These are phyloP conservation scores for Apotomis betuletana DNA, from an alignment of 2,888 invertebrate genomes.

Conservation along the genomic window DNA sequence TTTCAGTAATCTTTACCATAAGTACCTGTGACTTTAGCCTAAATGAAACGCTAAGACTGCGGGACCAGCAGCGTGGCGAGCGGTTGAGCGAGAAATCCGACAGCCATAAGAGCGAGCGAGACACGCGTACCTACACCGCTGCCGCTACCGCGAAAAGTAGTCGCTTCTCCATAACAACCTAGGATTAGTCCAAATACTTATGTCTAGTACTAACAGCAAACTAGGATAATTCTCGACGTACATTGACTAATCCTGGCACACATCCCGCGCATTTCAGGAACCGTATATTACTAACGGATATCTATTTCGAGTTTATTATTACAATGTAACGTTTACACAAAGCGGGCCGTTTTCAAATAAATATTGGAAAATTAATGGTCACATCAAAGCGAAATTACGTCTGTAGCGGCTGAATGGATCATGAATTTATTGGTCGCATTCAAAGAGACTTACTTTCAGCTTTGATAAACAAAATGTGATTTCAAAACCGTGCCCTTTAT, in stretches of 20 bases:
- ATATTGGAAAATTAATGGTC: slow-evolving; percentile 37
- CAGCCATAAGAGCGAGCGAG: too few species aligned
- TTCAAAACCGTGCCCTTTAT: slow-evolving; percentile 2
- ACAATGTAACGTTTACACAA: slow-evolving; percentile 39
- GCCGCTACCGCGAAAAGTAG: too few species aligned
- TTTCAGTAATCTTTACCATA: too few species aligned
- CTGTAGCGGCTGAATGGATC: slow-evolving; percentile 23
- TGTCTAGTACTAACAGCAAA: not conserved
- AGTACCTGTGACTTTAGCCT: too few species aligned
- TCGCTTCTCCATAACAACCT: too few species aligned
- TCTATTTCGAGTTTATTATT: slow-evolving; percentile 41
- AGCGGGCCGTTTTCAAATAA: slow-evolving; percentile 38
- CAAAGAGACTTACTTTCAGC: slow-evolving; percentile 14
- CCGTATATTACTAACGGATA: slow-evolving; percentile 40
- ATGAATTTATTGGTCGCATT: slow-evolving; percentile 26
- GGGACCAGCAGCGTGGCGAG: too few species aligned
- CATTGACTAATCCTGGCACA: slow-evolving; percentile 26
- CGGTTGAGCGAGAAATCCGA: too few species aligned
- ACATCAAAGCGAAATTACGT: slow-evolving; percentile 38
- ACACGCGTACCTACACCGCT: too few species aligned
- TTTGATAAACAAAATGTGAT: slow-evolving; percentile 9
- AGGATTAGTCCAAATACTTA: too few species aligned
- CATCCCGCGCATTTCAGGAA: slow-evolving; percentile 34
- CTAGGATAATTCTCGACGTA: slow-evolving; percentile 7
- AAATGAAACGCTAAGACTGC: too few species aligned